Conservation (phyloP, 2,888 invertebrate genomes). For the Alsophila aescularia region DNA sequence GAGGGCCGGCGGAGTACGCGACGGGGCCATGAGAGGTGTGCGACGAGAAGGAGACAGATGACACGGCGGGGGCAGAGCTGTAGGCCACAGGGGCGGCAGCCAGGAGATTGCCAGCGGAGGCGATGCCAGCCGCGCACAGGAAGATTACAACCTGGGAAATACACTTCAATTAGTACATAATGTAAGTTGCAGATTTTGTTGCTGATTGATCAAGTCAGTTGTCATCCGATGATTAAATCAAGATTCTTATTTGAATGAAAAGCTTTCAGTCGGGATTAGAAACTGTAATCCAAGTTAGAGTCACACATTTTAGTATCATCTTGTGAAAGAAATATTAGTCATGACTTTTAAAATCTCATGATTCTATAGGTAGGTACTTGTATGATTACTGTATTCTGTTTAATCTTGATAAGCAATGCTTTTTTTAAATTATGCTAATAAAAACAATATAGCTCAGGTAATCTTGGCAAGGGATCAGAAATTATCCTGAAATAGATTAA, state of each 20-base stretch:
- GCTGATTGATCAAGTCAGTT: background rate
- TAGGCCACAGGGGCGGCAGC: constrained; percentile 65
- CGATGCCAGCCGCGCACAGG: constrained; percentile 84
- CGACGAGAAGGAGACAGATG: constrained; percentile 68
- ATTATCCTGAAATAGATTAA: constrained; percentile 11
- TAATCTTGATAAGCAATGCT: too few species aligned
- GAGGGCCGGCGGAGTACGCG: constrained; percentile 82
- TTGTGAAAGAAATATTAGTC: too few species aligned
- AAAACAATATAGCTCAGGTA: background rate
- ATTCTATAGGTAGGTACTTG: too few species aligned
- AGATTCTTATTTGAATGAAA: too few species aligned
- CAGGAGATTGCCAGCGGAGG: constrained; percentile 84
- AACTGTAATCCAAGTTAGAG: too few species aligned
- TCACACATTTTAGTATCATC: too few species aligned
- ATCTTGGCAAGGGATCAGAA: background rate
- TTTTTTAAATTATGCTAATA: too few species aligned
- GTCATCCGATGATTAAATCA: too few species aligned
- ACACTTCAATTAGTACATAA: constrained; percentile 1
- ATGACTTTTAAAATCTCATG: too few species aligned
- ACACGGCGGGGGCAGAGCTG: constrained; percentile 59
- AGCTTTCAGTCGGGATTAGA: too few species aligned
- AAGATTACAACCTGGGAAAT: constrained; percentile 77
- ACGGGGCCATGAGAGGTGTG: constrained; percentile 66
- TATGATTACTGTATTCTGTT: too few species aligned
- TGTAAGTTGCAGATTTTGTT: background rate